These are phyloP conservation scores for Panagrolaimus sp. DNA, from an alignment of 1,140 invertebrate species.

Conservation along the genomic window DNA sequence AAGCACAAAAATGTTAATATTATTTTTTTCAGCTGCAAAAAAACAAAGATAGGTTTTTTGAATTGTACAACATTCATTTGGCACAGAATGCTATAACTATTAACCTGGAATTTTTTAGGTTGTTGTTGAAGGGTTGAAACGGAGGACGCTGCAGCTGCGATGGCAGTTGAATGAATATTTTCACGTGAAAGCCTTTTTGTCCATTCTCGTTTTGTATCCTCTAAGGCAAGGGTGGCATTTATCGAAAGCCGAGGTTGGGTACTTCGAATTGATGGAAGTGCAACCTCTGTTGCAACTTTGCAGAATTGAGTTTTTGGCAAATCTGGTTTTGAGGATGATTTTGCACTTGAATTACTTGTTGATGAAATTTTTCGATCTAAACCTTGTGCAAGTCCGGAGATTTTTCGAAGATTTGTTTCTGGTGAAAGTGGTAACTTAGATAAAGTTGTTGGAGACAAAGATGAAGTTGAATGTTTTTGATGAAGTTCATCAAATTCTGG, in stretches of 20 bases:
- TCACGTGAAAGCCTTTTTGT: background rate
- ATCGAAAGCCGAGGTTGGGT: background rate
- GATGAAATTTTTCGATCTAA: background rate
- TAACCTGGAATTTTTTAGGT: constrained; percentile 9
- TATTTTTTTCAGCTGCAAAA: background rate
- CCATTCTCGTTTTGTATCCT: background rate
- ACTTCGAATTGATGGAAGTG: background rate
- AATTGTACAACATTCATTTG: background rate
- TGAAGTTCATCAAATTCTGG: background rate
- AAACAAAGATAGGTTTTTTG: background rate
- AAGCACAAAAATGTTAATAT: background rate
- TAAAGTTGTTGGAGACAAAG: background rate
- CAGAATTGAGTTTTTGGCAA: background rate
- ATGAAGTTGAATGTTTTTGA: constrained; percentile 6
- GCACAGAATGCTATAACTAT: background rate
- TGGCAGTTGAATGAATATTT: background rate
- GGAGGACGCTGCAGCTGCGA: background rate
- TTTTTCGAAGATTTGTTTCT: too few relatives aligned
- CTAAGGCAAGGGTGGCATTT: background rate
- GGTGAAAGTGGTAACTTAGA: background rate
- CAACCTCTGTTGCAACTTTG: background rate
- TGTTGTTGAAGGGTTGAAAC: background rate
- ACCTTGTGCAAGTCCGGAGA: too few relatives aligned
- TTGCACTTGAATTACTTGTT: background rate
- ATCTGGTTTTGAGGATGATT: background rate